These are phyloP conservation scores for Bucco capensis DNA, from an alignment of 2,113 vertebrate genomes.

Conservation along the genomic window DNA sequence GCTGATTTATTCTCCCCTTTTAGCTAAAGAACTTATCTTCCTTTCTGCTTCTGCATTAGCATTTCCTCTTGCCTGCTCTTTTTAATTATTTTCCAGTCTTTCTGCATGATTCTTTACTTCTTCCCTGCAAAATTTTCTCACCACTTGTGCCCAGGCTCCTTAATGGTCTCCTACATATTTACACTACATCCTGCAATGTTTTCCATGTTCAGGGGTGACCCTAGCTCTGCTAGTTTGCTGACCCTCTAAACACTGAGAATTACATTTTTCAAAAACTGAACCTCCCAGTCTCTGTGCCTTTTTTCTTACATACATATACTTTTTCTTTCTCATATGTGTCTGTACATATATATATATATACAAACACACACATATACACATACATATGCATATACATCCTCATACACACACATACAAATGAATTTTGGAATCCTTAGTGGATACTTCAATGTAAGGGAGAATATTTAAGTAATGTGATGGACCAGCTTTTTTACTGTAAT, in stretches of 20 bases:
- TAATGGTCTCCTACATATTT: not conserved
- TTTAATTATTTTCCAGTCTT: constrained; percentile 37
- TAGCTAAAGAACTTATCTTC: constrained; percentile 44
- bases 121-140: not conserved
- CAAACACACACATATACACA: accelerated
- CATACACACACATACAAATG: too few species aligned
- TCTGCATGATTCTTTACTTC: not conserved
- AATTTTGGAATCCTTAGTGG: not conserved
- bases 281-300: accelerated
- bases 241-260: not conserved
- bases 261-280: not conserved
- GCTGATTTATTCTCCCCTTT: constrained; percentile 49
- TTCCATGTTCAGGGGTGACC: not conserved
- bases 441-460: not conserved
- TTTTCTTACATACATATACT: not conserved
- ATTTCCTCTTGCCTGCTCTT: not conserved
- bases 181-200: not conserved
- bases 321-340: too few species aligned
- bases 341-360: not conserved
- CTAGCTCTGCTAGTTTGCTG: not conserved
- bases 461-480: not conserved
- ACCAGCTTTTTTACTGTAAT: not conserved
- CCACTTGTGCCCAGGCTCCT: not conserved
- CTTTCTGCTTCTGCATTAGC: constrained; percentile 14
- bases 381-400: not conserved